Conservation (phyloP, 2,888 invertebrate genomes). For the Pyrocoelia pectoralis region DNA sequence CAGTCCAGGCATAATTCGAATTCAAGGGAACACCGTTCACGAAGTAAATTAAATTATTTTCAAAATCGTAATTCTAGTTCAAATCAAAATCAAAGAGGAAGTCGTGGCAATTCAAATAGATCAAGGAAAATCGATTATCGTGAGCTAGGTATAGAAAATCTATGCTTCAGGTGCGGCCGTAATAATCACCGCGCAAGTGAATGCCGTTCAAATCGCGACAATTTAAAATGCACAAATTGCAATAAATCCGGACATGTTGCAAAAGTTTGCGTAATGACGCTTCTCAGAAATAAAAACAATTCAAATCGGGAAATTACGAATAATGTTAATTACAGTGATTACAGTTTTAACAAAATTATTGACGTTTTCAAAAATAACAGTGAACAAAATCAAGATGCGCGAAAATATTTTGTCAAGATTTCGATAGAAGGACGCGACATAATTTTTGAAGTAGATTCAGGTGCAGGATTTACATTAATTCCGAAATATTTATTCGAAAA, state of each 20-base stretch:
- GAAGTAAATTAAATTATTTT: slow-evolving; percentile 3
- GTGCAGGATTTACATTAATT: slow-evolving; percentile 6
- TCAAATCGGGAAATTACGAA: slow-evolving; percentile 1
- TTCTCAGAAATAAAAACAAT: background rate
- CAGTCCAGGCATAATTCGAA: slow-evolving; percentile 5
- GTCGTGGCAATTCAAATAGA: slow-evolving; percentile 4
- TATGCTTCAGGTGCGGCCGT: slow-evolving; percentile 6
- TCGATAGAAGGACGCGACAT: background rate
- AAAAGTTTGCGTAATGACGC: slow-evolving; percentile 7
- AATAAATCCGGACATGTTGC: slow-evolving; percentile 10
- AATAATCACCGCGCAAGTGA: slow-evolving; percentile 10
- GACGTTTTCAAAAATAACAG: slow-evolving; percentile 1
- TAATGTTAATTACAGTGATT: background rate
- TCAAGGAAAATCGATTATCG: slow-evolving; percentile 5
- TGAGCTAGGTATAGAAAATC: slow-evolving; percentile 3
- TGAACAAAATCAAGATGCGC: background rate
- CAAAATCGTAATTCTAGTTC: slow-evolving; percentile 4
- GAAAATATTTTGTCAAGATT: slow-evolving; percentile 1
- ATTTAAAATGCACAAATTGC: background rate
- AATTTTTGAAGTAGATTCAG: slow-evolving; percentile 6
- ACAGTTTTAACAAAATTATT: background rate
- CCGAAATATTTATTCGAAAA: background rate
- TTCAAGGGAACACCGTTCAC: background rate
- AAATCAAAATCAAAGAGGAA: slow-evolving; percentile 6
- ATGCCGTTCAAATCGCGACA: slow-evolving; percentile 3